phyloP scores from a whole-genome alignment of 1,140 invertebrate species.

The Leucophenga varia region DNA sequence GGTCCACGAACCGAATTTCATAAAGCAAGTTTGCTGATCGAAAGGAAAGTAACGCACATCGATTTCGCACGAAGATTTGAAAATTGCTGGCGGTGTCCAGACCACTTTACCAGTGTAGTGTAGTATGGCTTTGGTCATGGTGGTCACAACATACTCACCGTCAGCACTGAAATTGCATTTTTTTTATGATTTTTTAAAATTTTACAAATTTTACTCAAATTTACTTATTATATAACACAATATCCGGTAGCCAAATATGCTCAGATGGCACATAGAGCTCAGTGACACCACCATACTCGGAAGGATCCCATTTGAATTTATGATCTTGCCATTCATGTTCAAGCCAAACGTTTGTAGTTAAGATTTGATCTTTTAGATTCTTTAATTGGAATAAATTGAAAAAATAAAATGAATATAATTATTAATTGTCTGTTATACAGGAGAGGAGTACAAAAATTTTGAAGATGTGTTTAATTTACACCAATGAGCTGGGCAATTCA shows the following conservation, averaged over 20 bases:
- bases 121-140: conserved; percentile 95
- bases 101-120: conserved; percentile 85
- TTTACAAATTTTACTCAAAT: conserved; percentile 55
- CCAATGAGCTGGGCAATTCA: too few species aligned
- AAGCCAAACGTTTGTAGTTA: conserved; percentile 95
- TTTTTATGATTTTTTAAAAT: not conserved
- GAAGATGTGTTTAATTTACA: too few species aligned
- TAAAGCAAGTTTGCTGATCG: conserved; percentile 94
- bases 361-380: conserved; percentile 95
- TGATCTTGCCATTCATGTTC: conserved; percentile 97
- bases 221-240: conserved; percentile 98
- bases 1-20: conserved; percentile 98
- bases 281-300: conserved; percentile 91
- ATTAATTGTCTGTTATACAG: too few species aligned
- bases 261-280: conserved; percentile 91
- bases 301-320: conserved; percentile 94
- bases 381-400: too few species aligned
- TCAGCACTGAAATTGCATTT: conserved; percentile 73
- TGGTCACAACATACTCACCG: conserved; percentile 96
- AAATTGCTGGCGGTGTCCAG: conserved; percentile 95
- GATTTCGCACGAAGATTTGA: conserved; percentile 97
- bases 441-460: too few species aligned
- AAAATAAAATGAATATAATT: too few species aligned
- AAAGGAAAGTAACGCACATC: conserved; percentile 96
- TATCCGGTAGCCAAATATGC: conserved; percentile 94